Base-by-base conservation (phyloP, 2,113 vertebrate species). In the Ariopsis seemanni region DNA sequence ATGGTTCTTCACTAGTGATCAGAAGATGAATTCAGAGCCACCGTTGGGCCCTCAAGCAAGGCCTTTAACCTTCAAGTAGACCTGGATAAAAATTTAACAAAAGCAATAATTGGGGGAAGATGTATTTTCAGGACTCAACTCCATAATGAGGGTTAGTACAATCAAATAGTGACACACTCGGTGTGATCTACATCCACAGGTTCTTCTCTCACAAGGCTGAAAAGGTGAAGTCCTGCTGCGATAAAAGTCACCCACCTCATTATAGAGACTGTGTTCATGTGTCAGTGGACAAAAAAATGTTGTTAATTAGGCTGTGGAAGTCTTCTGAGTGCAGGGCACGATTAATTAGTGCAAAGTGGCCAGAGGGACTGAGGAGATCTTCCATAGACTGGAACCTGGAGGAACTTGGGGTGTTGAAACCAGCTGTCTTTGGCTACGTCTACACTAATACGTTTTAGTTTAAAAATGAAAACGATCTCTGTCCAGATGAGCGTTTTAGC, bases 301-400 rank as follows among this genome's bases (percentile, higher is more conserved):
- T 90, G 86, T 93, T 95, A 95, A 95, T 95, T 95, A 95, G 91
- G 62, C 86, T 89, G 87, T 88, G 91, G 89, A 90, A 94, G 92
- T 93, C 94, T 92, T 92, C 93, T 86, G 94, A 94, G 94, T 93
- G 93, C 90, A 90, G 86, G 84, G 25, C 91, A 67, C 88, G 92
- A 91, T 93, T 95, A 94, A 95, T 95, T 94, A 95, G 89, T 91
- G 92, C 93, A 91, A 94, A 91, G 91, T 90, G 91, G 91, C 93
- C 91, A 62, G 88, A 91, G 93, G 91, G 93, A 93, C 91, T 67
- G 80, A 57, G 52, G 14, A 48, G 69, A 82, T 72, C 22, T 62
- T 18, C 30, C 12, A 27, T 50, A 86, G 62, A 85, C 81, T 65
- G 63, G 42, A 83, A 86, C 69, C 88, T 82, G 52, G 48, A 65